Evolutionary conservation across 2,113 vertebrate genomes (phyloP), one percentile per base, ranked within the genome.

Genomic region (Melanostigma gelatinosum): DNA sequence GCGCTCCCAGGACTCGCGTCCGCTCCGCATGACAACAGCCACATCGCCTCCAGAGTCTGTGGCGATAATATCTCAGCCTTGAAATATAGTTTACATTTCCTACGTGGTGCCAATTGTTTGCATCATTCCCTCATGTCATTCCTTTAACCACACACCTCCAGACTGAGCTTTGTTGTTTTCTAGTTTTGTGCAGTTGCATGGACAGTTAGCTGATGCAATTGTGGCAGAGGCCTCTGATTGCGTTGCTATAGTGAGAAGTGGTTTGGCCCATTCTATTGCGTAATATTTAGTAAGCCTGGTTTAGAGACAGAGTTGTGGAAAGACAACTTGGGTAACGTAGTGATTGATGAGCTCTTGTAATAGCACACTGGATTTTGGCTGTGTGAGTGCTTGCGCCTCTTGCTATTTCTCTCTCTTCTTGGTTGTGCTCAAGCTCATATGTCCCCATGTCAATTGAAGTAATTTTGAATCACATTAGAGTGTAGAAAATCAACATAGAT

Each of bases 1-100:
- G 66, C 4, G 12, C 57, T 77, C 52, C 79, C 80, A 81, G 68
- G 72, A 79, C 48, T 62, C 74, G 42, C 24, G 54, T 42, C 65
- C 18, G 3, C 79, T 46, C 79, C 15, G 50, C 67, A 64, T 16
- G 63, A 71, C 54, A 69, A 67, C 68, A 66, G 54, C 54, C 65
- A 24, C 72, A 69, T 58, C 29, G 3, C 66, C 62, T 75, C 61
- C 12, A 44, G 24, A 20, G n/a, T 20, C 6, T 1, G 16, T 22
- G 7, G 18, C 7, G 3, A 44, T 15, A 71, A 66, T 18, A 36
- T 64, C 27, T 46, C 27, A 6, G 44, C 12, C 44, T 72, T 34
- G 18, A 77, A 80, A 68, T 73, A 4, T 11, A 40, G 6, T 20
- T 4, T 4, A 11, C 20, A 38, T 44, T 27, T 82, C 10, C 44